phyloP scores from a whole-genome alignment of 2,888 invertebrate species.

The Volucella bombylans region DNA sequence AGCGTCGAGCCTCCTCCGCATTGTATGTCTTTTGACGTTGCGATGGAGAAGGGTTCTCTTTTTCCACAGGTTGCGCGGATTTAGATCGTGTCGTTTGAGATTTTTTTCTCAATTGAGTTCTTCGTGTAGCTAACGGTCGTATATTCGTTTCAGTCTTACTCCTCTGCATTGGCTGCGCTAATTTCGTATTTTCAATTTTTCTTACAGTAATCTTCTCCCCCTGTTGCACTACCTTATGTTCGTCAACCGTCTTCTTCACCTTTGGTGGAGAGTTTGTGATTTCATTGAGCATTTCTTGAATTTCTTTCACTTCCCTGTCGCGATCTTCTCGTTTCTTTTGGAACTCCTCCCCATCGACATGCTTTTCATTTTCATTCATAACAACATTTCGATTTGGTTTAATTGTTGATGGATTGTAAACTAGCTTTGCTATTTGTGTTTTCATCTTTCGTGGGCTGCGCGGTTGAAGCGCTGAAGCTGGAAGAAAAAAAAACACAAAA shows the following conservation, averaged over 20 bases:
- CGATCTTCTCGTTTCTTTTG: constrained; percentile 76
- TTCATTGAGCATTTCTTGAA: constrained; percentile 76
- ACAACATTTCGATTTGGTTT: constrained; percentile 44
- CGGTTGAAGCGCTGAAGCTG: constrained; percentile 38
- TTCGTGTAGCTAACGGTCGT: constrained; percentile 39
- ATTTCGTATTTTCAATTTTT: constrained; percentile 44
- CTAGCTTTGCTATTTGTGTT: constrained; percentile 67
- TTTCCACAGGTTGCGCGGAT: constrained; percentile 43
- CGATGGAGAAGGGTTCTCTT: constrained; percentile 25
- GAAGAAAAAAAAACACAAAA: constrained; percentile 20
- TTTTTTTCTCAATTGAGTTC: constrained; percentile 27
- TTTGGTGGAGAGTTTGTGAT: constrained; percentile 70
- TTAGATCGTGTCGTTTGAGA: constrained; percentile 53
- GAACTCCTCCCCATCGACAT: constrained; percentile 67
- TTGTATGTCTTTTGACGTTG: constrained; percentile 81
- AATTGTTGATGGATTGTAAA: constrained; percentile 52
- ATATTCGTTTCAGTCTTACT: constrained; percentile 74
- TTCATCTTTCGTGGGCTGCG: constrained; percentile 65
- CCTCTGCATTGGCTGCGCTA: constrained; percentile 55
- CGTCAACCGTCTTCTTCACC: constrained; percentile 1
- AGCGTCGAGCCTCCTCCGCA: constrained; percentile 83
- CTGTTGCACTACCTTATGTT: not conserved
- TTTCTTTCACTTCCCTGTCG: constrained; percentile 76
- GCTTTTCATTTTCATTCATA: constrained; percentile 60
- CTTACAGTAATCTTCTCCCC: not conserved